These are phyloP conservation scores for Atrichornis clamosus DNA, from an alignment of 2,113 vertebrate species.

Conservation along the genomic window DNA sequence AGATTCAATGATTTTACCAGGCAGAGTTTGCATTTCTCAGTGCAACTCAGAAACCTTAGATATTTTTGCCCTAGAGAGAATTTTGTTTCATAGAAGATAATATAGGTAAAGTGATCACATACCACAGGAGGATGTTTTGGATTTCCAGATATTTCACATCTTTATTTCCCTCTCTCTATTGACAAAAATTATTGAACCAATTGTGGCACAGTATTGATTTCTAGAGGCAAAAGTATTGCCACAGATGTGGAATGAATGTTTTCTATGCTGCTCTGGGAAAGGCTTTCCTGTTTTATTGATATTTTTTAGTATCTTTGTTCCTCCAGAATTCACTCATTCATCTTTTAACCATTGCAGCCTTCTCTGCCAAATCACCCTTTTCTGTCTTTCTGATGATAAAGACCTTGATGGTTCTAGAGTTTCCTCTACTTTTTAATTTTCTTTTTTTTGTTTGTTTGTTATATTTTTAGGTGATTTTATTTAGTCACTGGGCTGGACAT, in stretches of 20 bases:
- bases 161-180: not conserved
- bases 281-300: not conserved
- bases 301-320: not conserved
- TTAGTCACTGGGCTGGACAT: not conserved
- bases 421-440: not conserved
- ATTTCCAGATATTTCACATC: not conserved
- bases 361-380: not conserved
- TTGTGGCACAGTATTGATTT: not conserved
- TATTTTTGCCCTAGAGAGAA: not conserved
- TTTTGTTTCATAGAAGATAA: not conserved
- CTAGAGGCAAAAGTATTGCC: not conserved
- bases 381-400: not conserved
- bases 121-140: not conserved
- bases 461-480: not conserved
- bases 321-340: not conserved
- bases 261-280: not conserved
- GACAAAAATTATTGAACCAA: not conserved
- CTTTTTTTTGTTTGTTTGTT: not conserved
- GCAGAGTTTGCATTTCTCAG: not conserved
- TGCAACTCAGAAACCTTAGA: not conserved
- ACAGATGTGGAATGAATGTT: not conserved
- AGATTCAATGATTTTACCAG: not conserved
- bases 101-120: not conserved
- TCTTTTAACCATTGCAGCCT: not conserved
- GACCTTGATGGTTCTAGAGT: not conserved